phyloP scores from a whole-genome alignment of 2,113 vertebrate genomes.

The Lagopus muta region DNA sequence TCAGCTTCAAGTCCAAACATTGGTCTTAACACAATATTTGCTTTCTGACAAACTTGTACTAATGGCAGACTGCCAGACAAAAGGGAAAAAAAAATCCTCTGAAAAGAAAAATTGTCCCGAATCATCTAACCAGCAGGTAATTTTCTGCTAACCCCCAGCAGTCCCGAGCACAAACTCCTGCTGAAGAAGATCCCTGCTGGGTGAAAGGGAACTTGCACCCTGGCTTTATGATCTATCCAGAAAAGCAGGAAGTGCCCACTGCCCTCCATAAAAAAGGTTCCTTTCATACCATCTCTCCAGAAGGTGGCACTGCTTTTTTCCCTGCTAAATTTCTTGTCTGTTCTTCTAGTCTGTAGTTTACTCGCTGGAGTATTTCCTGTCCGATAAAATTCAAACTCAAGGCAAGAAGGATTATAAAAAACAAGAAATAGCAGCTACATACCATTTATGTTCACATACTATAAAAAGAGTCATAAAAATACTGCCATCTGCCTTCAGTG shows the following conservation, averaged over 20 bases:
- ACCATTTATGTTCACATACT: constrained; percentile 5
- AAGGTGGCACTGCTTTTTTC: neutral
- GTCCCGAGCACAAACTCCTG: neutral
- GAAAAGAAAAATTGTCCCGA: neutral
- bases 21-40: neutral
- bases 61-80: neutral
- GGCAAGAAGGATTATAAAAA: constrained; percentile 21
- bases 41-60: neutral
- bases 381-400: constrained; percentile 33
- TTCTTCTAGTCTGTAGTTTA: neutral
- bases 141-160: neutral
- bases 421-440: neutral
- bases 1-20: neutral
- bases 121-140: neutral
- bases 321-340: neutral
- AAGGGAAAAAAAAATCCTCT: neutral
- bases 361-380: neutral
- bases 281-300: neutral
- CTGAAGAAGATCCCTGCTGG: neutral
- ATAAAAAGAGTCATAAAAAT: constrained; percentile 61
- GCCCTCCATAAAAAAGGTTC: neutral
- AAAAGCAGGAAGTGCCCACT: neutral
- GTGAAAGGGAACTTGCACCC: neutral
- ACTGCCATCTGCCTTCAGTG: constrained; percentile 9
- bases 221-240: too few relatives aligned